Conservation (phyloP, 2,113 vertebrate genomes). For the Pygoscelis adeliae region DNA sequence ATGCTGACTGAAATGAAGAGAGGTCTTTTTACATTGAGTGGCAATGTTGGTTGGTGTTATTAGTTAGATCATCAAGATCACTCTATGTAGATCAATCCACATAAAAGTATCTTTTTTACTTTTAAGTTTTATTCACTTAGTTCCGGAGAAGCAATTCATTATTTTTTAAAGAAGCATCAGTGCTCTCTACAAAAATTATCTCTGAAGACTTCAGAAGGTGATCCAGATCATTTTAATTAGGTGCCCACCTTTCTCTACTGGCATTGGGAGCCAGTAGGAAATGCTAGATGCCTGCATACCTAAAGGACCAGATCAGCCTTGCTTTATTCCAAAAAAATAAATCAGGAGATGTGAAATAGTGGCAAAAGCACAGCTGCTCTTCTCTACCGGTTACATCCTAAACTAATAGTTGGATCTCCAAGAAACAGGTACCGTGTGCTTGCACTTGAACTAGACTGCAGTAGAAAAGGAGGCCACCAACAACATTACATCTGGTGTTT, state of each 20-base stretch:
- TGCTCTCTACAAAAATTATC: background rate
- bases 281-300: background rate
- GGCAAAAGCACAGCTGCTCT: background rate
- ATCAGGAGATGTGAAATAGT: background rate
- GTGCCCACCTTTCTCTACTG: background rate
- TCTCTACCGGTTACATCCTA: background rate
- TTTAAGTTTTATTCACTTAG: background rate
- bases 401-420: background rate
- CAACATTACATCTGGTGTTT: background rate
- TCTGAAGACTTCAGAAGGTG: background rate
- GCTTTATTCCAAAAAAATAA: background rate
- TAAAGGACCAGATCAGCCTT: background rate
- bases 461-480: background rate
- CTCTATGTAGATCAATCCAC: background rate
- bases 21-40: background rate
- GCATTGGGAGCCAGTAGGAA: background rate
- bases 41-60: background rate
- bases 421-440: accelerated
- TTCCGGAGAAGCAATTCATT: accelerated
- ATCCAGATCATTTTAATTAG: background rate
- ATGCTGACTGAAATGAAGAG: background rate
- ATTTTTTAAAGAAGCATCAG: background rate
- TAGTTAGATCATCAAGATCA: background rate
- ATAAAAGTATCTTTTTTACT: background rate
- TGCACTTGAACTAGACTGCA: background rate